Evolutionary conservation across 92 coral and sea anemone species (phyloP), one percentile per base, ranked within the genome.

Genomic region (Galaxea fascicularis): DNA sequence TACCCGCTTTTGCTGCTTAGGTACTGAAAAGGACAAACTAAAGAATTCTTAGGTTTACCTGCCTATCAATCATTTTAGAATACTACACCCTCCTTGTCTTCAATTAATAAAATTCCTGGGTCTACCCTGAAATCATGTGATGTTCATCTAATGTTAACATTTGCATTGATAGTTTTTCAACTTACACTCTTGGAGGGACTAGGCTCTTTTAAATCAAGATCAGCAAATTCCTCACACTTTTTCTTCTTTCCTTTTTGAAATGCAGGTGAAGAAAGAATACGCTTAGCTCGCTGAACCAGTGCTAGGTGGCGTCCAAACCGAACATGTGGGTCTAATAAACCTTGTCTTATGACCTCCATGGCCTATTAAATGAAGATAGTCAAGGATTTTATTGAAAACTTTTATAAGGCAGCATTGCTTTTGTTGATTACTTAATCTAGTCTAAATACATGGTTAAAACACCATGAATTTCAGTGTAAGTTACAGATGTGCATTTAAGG

Each of bases 291-390:
- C 53, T 96, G 98, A 18, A 95, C 83, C 72, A 96, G 88, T 18
- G 99, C 98, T 41, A 96, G 84, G 12, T 93, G 90, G 47, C 92
- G 95, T 27, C 99, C 99, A 71, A 94, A 92, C 39, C 96, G 91
- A 21, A 94, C 98, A 58, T 78, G 76, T 24, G 87, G 83, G 63
- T 96, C 99, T 18, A 78, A 76, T 39, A 96, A 41, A 1, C 91
- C 99, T 46, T 87, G 64, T 26, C 64, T 84, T 52, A 91, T 87
- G 12, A 88, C 92, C 56, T 87, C 80, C 73, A 93, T 87, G 60
- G 99, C 99, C 99, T 17, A 51, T 52, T 35, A 12, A n/a, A 52
- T 2, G 21, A 90, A 21, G 22, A 22, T 21, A 60, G 25, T 17
- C 0, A 12, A n/a, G 41, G 41, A 35, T 35, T 49, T 49, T 49